These are phyloP conservation scores for Tragopan temminckii DNA, from an alignment of 2,797 vertebrate species.

Conservation along the genomic window DNA sequence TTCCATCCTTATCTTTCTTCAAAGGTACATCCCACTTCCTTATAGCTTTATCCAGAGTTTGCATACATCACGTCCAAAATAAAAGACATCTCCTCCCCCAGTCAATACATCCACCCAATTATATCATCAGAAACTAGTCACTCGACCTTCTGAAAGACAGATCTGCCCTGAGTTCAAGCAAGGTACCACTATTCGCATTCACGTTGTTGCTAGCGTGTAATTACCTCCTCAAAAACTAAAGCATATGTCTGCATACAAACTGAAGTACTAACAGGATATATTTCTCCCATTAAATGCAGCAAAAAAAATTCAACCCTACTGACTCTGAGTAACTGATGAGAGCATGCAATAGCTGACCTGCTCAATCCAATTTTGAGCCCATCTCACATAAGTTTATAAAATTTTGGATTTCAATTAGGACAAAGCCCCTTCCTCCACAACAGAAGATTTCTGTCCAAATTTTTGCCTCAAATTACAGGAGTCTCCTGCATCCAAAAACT, in stretches of 20 bases:
- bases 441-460: background rate
- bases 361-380: background rate
- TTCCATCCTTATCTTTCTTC: background rate
- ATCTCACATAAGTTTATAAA: background rate
- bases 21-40: accelerated
- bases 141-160: background rate
- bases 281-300: background rate
- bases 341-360: background rate
- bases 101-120: background rate
- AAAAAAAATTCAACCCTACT: background rate
- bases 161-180: background rate
- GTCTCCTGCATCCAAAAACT: background rate
- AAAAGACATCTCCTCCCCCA: background rate
- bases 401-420: background rate
- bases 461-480: background rate
- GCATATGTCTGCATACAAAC: background rate
- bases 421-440: background rate
- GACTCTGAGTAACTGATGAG: background rate
- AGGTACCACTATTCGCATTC: background rate
- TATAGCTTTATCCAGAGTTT: background rate
- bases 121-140: background rate
- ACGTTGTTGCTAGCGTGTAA: background rate
- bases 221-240: background rate
- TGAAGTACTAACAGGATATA: background rate
- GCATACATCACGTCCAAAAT: background rate